A percentile compares a stretch with the other conserved stretches of the same genome.
These are phyloP conservation scores for Melanocharis versteri DNA, from an alignment of 2,113 vertebrate species.

Conservation along the genomic window DNA sequence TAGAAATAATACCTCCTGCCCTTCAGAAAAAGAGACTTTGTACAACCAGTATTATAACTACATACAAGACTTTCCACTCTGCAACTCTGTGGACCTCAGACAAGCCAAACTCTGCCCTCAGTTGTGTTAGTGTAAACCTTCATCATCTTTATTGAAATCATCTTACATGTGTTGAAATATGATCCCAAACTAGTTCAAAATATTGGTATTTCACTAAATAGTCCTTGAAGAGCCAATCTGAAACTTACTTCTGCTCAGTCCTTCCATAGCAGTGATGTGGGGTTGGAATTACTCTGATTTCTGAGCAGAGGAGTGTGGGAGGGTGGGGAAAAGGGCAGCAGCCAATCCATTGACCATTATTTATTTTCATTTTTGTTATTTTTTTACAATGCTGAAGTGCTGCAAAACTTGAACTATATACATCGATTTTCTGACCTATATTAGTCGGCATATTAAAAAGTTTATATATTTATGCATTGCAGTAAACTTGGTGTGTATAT, in stretches of 20 bases:
- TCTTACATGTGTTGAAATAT: neutral
- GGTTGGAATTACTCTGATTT: neutral
- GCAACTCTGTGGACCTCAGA: constrained; percentile 32
- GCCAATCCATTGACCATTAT: neutral
- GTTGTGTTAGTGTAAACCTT: neutral
- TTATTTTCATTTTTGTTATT: constrained; percentile 3
- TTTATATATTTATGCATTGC: constrained; percentile 57
- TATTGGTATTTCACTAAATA: neutral
- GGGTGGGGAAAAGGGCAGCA: neutral
- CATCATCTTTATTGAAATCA: neutral
- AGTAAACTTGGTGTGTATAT: constrained; percentile 11
- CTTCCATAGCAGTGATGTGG: neutral
- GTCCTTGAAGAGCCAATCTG: neutral
- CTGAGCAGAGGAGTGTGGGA: neutral
- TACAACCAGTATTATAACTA: constrained; percentile 19
- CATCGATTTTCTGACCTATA: constrained; percentile 54
- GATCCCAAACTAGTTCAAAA: neutral
- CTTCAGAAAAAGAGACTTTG: neutral
- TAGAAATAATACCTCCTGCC: neutral
- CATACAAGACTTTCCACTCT: constrained; percentile 14
- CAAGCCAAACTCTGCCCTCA: constrained; percentile 42
- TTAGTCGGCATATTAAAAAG: constrained; percentile 12
- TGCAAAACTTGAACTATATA: constrained; percentile 68
- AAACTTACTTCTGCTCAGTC: neutral
- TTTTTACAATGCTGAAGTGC: constrained; percentile 57